Evolutionary conservation across 2,888 invertebrate species (phyloP), one percentile per base, ranked within the genome.

Genomic region (Caradrina clavipalpis): DNA sequence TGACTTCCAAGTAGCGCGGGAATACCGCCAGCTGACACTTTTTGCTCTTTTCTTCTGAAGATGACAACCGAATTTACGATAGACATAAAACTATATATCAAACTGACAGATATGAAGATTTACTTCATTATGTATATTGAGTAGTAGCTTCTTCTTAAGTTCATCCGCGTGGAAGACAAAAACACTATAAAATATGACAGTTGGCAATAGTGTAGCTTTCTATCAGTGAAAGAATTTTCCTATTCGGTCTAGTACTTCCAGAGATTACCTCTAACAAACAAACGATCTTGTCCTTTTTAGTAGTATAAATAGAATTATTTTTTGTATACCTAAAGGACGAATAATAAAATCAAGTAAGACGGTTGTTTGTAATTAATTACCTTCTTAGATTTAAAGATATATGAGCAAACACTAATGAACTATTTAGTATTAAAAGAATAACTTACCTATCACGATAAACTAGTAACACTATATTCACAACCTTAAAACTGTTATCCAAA

Each of bases 391-490:
- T 57, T 50, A 15, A 62, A 10, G 4, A 15, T 26, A 4, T 8
- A 26, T n/a, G 7, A 22, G 5, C 4, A 53, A 53, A 13, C 2
- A n/a, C 22, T 6, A 47, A 47, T 47, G 35, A 35, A 35, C 35
- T 35, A 35, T 35, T 8, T 35, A 8, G 8, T 35, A 35, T 8
- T 8, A 35, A 35, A 35, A 51, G 0, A 19, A 42, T 57, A 54
- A 70, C 77, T 78, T 74, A 78, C 77, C 77, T 78, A 78, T 78
- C 59, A 70, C 59, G 62, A 57, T 42, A 50, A 77, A 78, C 47
- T 61, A 76, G 39, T 21, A 49, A 72, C 69, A 69, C 60, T 68
- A 63, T 62, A 66, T 74, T 78, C 70, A 78, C 73, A 78, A 69
- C 58, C 61, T 45, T 60, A 62, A n/a, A 65, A 74, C 26, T 56